These are phyloP conservation scores for Adineta ricciae DNA, from an alignment of 2,888 invertebrate genomes.

Conservation along the genomic window DNA sequence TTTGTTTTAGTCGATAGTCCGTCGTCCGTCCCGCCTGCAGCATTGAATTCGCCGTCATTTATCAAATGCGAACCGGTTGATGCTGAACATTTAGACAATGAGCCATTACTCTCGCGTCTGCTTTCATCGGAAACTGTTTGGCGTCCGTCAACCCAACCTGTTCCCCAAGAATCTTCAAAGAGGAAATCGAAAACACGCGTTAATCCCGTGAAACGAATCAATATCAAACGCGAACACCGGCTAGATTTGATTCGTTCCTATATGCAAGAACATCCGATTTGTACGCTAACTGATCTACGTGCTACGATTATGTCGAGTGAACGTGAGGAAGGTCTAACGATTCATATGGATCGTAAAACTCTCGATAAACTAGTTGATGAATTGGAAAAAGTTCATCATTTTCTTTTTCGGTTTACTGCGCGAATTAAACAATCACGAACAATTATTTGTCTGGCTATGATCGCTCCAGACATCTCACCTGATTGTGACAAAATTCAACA, in stretches of 20 bases:
- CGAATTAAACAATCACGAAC: constrained; percentile 14
- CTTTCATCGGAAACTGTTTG: neutral
- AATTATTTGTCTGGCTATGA: constrained; percentile 5
- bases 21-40: neutral
- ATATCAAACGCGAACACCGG: constrained; percentile 16
- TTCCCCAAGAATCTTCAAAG: neutral
- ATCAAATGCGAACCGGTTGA: neutral
- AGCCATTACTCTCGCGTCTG: neutral
- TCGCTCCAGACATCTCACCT: neutral
- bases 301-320: neutral
- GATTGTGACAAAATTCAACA: neutral
- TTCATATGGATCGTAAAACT: constrained; percentile 15
- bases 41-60: neutral
- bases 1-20: neutral
- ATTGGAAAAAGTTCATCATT: neutral
- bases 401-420: neutral
- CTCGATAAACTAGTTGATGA: constrained; percentile 3
- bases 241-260: neutral
- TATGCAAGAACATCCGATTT: neutral
- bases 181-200: neutral
- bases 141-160: neutral
- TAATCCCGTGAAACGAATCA: neutral
- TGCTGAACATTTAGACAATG: neutral
- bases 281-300: constrained; percentile 1
- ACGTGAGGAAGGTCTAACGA: constrained; percentile 11